Percentiles rank a stretch among this genome's conserved stretches.
phyloP scores from a whole-genome alignment of 2,113 vertebrate genomes.

The Bungarus multicinctus region DNA sequence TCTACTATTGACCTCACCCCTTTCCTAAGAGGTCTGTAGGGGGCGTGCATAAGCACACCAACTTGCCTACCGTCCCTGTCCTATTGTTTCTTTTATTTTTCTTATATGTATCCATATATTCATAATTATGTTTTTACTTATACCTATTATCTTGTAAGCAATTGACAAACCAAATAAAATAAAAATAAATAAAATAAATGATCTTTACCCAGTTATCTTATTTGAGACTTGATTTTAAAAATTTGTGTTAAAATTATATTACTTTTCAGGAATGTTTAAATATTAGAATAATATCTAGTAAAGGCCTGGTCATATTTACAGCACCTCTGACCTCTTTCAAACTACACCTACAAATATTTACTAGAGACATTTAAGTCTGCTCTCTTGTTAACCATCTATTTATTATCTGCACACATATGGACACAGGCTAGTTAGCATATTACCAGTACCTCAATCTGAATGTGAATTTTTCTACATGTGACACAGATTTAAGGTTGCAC shows the following conservation, averaged over 20 bases:
- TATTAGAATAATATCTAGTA: not conserved
- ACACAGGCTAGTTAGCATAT: not conserved
- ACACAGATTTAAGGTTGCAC: not conserved
- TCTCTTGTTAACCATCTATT: not conserved
- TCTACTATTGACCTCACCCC: too few relatives aligned
- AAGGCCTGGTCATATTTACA: not conserved
- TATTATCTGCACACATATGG: not conserved
- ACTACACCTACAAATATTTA: not conserved
- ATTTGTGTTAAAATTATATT: not conserved
- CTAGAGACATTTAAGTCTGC: not conserved
- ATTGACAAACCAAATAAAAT: too few relatives aligned
- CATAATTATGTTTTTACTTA: too few relatives aligned
- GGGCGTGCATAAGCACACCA: too few relatives aligned
- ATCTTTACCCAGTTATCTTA: not conserved
- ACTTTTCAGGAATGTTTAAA: not conserved
- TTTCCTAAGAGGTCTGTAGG: too few relatives aligned
- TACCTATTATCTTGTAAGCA: too few relatives aligned
- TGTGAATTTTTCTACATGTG: not conserved
- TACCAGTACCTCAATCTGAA: not conserved
- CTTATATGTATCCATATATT: too few relatives aligned
- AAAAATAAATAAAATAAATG: too few relatives aligned
- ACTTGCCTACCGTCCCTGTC: too few relatives aligned
- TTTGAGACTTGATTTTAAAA: not conserved
- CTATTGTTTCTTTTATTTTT: too few relatives aligned
- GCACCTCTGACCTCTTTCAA: not conserved